Percentiles rank a stretch among this genome's conserved stretches.
Conservation (phyloP, 2,113 vertebrate species). For the Trogon surrucura region DNA sequence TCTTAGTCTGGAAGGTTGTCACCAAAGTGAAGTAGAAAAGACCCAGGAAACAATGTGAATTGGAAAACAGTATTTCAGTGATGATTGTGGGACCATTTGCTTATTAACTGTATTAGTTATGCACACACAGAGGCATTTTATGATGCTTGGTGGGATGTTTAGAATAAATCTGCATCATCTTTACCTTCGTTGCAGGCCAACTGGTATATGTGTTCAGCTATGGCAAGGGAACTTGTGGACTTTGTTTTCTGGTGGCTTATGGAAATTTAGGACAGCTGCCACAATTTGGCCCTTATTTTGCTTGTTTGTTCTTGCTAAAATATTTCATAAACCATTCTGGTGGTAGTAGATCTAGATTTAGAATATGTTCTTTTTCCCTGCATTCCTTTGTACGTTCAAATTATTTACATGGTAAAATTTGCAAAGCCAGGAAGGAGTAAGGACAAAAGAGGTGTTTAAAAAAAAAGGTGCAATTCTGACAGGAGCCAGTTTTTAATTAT, state of each 20-base stretch:
- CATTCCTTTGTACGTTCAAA: not conserved
- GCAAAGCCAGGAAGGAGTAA: not conserved
- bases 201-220: not conserved
- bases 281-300: not conserved
- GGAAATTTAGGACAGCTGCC: not conserved
- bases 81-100: not conserved
- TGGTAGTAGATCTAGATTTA: not conserved
- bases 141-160: not conserved
- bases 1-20: not conserved
- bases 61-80: not conserved
- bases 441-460: not conserved
- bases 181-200: not conserved
- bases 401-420: not conserved
- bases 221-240: not conserved
- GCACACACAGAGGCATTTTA: not conserved
- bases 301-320: not conserved
- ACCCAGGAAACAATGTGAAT: not conserved
- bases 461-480: not conserved
- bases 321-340: not conserved
- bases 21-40: not conserved
- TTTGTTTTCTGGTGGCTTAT: not conserved
- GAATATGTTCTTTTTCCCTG: not conserved
- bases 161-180: not conserved
- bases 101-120: not conserved
- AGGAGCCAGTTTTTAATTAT: constrained; percentile 15